A percentile compares a stretch with the other conserved stretches of the same genome.
Conservation (phyloP, 2,113 vertebrate species). For the Dolichotis patagonum region DNA sequence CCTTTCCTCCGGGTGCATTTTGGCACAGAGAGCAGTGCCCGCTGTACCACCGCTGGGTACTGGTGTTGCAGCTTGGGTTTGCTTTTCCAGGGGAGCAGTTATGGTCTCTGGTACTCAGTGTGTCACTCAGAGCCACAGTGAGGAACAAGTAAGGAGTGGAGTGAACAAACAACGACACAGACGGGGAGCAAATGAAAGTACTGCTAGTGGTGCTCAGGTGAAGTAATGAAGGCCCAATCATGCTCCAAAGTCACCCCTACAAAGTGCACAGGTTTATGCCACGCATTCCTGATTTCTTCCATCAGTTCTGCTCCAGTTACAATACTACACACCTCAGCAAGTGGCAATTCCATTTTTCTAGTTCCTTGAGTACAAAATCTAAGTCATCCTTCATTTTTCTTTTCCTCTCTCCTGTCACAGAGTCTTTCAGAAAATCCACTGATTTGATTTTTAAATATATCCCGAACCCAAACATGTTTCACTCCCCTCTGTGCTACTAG, state of each 20-base stretch:
- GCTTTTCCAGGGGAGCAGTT: neutral
- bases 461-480: neutral
- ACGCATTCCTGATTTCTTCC: neutral
- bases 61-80: neutral
- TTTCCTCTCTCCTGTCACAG: neutral
- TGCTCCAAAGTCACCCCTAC: neutral
- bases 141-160: neutral
- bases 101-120: neutral
- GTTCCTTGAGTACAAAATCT: neutral
- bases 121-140: neutral
- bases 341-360: neutral
- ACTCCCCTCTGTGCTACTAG: neutral
- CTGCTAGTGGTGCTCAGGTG: neutral
- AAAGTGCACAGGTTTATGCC: neutral
- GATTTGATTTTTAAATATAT: neutral
- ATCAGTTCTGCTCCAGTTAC: neutral
- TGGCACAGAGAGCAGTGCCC: no score
- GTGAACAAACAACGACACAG: neutral
- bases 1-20: neutral
- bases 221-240: no score
- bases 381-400: neutral
- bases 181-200: neutral
- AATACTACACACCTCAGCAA: neutral
- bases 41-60: rapidly evolving
- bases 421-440: neutral